Evolutionary conservation across 2,888 invertebrate species (phyloP).

Genomic region (Phyllotreta striolata): DNA sequence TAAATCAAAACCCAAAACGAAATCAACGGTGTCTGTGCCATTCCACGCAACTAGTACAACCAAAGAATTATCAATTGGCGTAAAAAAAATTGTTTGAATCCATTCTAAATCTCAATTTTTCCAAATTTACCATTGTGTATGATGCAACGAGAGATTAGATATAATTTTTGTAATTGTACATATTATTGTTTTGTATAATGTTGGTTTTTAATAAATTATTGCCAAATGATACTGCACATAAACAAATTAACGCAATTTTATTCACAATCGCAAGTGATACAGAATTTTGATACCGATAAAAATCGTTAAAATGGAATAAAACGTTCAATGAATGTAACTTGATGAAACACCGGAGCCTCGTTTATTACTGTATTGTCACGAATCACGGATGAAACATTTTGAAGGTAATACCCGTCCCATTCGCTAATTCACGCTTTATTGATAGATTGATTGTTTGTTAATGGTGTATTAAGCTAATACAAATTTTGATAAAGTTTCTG

Average conservation of each 20-base stretch:
- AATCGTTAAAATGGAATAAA: constrained; percentile 25
- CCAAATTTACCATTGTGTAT: too few species aligned
- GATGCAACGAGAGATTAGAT: too few species aligned
- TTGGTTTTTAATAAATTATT: not conserved
- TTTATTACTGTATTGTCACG: constrained; percentile 42
- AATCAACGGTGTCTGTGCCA: too few species aligned
- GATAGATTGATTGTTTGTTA: constrained; percentile 44
- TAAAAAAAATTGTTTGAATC: not conserved
- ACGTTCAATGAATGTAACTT: constrained; percentile 22
- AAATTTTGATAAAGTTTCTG: constrained; percentile 34
- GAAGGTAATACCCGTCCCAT: constrained; percentile 42
- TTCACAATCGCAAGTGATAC: not conserved
- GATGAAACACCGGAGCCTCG: constrained; percentile 40
- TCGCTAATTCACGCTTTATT: constrained; percentile 41
- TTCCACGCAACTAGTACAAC: too few species aligned
- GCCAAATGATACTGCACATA: not conserved
- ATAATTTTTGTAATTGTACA: too few species aligned
- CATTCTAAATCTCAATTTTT: too few species aligned
- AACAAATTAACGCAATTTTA: constrained; percentile 2
- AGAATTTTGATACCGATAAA: too few species aligned
- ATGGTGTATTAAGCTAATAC: constrained; percentile 40
- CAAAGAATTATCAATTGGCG: not conserved
- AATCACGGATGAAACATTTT: constrained; percentile 40
- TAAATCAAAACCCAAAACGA: too few species aligned
- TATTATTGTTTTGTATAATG: too few species aligned